Base-by-base conservation (phyloP, 53 echinoderm and acorn worm genomes). In the Crossaster papposus region DNA sequence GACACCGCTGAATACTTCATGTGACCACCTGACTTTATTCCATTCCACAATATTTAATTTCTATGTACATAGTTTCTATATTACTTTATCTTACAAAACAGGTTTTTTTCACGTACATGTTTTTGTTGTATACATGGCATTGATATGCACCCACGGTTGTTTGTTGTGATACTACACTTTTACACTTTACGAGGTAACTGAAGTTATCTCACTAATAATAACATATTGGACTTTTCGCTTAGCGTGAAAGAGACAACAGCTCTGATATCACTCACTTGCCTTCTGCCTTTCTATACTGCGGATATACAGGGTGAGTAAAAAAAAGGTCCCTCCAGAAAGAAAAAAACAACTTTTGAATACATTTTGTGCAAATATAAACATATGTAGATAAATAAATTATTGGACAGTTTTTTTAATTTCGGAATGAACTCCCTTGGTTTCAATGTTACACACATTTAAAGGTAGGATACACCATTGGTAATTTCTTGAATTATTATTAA, bases 61-160 rank as follows among this genome's bases (percentile, higher is more conserved):
- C 14, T 32, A 73, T 34, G 14, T 73, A 73, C 74, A 73, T 2
- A 4, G 58, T 58, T 58, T 28, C 35, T 73, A 73, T 32, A 73
- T 17, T 73, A 73, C 35, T 34, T 7, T 73, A 73, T 73, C 22
- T 73, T 34, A 33, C 33, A 73, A 73, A 73, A 73, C 33, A 70
- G 29, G n/a, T 30, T 65, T 24, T 29, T 4, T 73, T 32, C 30
- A 36, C 74, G 14, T 73, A 33, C 34, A 24, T 11, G 9, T 73
- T 14, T 32, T 73, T 3, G 34, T 73, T 73, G 17, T 70, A 34
- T 73, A 35, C 74, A 73, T 32, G 22, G 28, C 68, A 73, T 73
- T 7, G 13, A 29, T 24, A 73, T 20, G 10, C 74, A 73, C 35
- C 74, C 5, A 58, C 58, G 17, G 17, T 58, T 58, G 12, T 14